Conservation (phyloP, 2,113 vertebrate species). For the Pangasianodon hypophthalmus region DNA sequence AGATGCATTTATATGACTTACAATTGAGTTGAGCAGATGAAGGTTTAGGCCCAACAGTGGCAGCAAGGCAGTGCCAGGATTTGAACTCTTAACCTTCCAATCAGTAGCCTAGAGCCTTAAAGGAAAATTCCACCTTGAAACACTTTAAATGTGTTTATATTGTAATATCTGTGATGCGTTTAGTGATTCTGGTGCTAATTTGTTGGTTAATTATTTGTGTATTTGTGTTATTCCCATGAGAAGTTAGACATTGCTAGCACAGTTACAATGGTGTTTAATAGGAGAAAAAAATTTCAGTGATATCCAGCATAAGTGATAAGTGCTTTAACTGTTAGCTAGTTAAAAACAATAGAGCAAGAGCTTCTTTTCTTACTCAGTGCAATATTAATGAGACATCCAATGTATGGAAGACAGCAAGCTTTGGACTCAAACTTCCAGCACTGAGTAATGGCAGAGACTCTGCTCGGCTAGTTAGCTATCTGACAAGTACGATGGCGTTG, state of each 20-base stretch:
- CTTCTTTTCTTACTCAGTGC: not conserved
- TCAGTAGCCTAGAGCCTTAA: not conserved
- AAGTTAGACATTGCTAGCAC: not conserved
- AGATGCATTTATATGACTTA: not conserved
- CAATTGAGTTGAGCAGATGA: not conserved
- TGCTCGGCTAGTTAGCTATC: not conserved
- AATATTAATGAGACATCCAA: not conserved
- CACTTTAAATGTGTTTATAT: not conserved
- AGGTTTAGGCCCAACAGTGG: not conserved
- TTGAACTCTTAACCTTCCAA: not conserved
- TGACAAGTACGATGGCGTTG: not conserved
- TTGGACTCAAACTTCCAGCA: not conserved
- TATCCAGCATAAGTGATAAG: not conserved
- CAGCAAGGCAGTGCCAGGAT: not conserved
- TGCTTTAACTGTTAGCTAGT: not conserved
- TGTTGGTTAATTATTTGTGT: not conserved
- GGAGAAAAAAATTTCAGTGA: not conserved
- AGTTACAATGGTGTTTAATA: not conserved
- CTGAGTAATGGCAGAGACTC: no score
- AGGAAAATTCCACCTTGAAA: not conserved
- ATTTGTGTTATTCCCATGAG: not conserved
- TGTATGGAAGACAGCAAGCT: not conserved
- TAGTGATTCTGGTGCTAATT: not conserved
- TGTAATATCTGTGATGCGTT: not conserved
- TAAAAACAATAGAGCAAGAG: not conserved